A percentile compares a stretch with the other conserved stretches of the same genome.
Evolutionary conservation across 2,888 invertebrate genomes (phyloP).

Genomic region (Drosophila melanocephala): DNA sequence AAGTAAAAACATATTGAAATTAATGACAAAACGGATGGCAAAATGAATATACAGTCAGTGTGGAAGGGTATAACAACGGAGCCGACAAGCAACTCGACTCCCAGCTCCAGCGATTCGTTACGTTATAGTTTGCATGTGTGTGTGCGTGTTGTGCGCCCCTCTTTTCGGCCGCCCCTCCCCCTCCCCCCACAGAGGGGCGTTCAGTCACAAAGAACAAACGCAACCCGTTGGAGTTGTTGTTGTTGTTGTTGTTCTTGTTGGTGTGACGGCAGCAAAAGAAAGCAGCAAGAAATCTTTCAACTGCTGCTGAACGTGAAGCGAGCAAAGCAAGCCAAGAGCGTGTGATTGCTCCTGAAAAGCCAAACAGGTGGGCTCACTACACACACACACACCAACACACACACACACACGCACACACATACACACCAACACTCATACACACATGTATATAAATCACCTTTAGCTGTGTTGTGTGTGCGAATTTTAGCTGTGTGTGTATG

Average conservation of each 20-base stretch:
- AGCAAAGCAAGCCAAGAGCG: conserved; percentile 51
- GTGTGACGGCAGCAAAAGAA: conserved; percentile 56
- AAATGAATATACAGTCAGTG: too few relatives aligned
- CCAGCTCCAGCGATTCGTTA: conserved; percentile 65
- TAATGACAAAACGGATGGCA: neutral
- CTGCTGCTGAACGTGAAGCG: conserved; percentile 47
- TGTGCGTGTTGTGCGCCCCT: conserved; percentile 34
- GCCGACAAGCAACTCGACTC: conserved; percentile 61
- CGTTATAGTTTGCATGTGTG: conserved; percentile 41
- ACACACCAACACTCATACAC: conserved; percentile 6
- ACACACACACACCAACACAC: conserved; percentile 21
- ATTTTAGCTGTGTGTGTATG: conserved; percentile 27
- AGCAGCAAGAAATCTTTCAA: conserved; percentile 68
- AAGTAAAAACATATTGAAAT: neutral
- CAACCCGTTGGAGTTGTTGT: conserved; percentile 61
- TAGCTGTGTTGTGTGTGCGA: conserved; percentile 27
- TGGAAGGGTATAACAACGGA: conserved; percentile 16
- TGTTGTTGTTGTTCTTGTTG: conserved; percentile 32
- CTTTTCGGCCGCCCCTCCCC: conserved; percentile 31
- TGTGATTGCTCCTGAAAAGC: conserved; percentile 74
- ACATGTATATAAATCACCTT: conserved; percentile 39
- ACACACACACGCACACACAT: conserved; percentile 24
- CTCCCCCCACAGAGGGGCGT: conserved; percentile 42
- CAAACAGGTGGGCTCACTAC: conserved; percentile 64
- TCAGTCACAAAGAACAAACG: conserved; percentile 75